A percentile compares a stretch with the other conserved stretches of the same genome.
These are phyloP conservation scores for Eupithecia vulgata DNA, from an alignment of 2,888 invertebrate species.

Conservation along the genomic window DNA sequence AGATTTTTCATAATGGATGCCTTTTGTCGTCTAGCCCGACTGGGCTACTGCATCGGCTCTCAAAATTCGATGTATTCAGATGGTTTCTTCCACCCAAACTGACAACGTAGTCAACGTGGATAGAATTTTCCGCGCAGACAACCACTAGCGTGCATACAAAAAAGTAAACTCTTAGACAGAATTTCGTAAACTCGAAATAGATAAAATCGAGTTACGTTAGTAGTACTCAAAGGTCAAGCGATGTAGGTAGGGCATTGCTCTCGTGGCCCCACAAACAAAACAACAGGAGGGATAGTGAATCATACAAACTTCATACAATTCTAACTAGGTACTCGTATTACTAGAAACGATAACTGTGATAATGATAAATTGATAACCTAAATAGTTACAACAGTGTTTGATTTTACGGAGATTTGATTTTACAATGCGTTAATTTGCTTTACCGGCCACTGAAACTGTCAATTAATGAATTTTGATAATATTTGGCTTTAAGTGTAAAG, in stretches of 20 bases:
- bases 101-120: too few relatives aligned
- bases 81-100: too few relatives aligned
- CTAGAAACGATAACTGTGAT: constrained; percentile 20
- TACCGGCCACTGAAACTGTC: neutral
- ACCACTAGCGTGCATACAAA: neutral
- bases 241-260: constrained; percentile 39
- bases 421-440: neutral
- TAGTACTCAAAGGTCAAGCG: constrained; percentile 38
- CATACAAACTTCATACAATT: constrained; percentile 21
- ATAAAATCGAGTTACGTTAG: constrained; percentile 43
- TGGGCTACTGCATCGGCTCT: neutral
- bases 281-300: constrained; percentile 40
- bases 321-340: constrained; percentile 9
- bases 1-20: too few relatives aligned
- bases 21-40: too few relatives aligned
- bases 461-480: too few relatives aligned
- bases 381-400: neutral
- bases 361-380: constrained; percentile 33
- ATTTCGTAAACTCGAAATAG: neutral
- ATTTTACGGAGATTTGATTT: neutral
- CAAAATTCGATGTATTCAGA: neutral
- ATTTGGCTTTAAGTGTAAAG: too few relatives aligned
- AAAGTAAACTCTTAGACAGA: neutral
- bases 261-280: constrained; percentile 34
- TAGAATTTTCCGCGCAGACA: too few relatives aligned